Base-by-base conservation (phyloP, 1,140 invertebrate genomes). In the Leucophenga varia region DNA sequence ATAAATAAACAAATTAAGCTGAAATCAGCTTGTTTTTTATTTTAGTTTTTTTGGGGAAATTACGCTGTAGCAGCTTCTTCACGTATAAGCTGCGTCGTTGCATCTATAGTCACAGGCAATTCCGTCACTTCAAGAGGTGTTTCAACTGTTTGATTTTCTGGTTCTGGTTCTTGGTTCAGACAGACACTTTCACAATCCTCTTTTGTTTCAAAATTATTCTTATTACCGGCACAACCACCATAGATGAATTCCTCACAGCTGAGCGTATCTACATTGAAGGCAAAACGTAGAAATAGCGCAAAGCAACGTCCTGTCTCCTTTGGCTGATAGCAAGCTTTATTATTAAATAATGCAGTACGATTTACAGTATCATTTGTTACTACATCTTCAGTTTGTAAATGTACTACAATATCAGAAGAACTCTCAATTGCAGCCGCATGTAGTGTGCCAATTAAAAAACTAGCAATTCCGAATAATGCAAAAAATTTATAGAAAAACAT, bases 221-320 rank as follows among this genome's bases (percentile, higher is more conserved):
- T 81, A 74, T 94, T 96, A 8, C 87, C 89, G 55, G 89, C 89
- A 72, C 93, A 97, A 3, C 93, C 93, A 6, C 90, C 90, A 70
- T 90, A 97, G 17, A 77, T 81, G 74, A 96, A 95, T 41, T 82
- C 77, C 63, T 87, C 82, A 71, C 93, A 95, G 3, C 74, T 73
- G 41, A 79, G 78, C 19, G 80, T 74, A 42, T 83, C 79, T 60
- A 85, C 80, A 67, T 96, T 87, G 77, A 82, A 97, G 77, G 85
- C 87, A 85, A 87, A 97, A 25, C 87, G 82, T 47, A 84, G 82
- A 64, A 86, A 88, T 59, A 90, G 86, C 1, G 87, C 88, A 49
- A 84, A 77, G 64, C 95, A 98, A 1, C 88, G 87, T 1, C 95
- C 95, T 63, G 82, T 79, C 31, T 86, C 83, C 64, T 86, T 80